phyloP scores from a whole-genome alignment of 2,888 invertebrate genomes.

The Thereva nobilitata region DNA sequence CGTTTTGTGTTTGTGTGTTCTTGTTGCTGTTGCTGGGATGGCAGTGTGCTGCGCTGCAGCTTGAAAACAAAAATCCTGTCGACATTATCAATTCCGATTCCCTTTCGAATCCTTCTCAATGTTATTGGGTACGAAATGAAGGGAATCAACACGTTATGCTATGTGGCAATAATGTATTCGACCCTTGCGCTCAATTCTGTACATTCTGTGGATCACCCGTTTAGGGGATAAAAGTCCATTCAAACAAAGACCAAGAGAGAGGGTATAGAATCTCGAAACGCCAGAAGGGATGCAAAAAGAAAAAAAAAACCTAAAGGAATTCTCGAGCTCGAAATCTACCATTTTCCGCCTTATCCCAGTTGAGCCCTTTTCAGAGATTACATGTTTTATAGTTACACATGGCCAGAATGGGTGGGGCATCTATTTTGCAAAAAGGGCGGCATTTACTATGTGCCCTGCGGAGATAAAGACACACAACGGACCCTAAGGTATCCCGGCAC shows the following conservation, averaged over 20 bases:
- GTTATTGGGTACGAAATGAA: constrained; percentile 33
- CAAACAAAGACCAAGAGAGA: background rate
- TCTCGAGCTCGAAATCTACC: constrained; percentile 8
- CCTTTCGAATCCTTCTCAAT: constrained; percentile 23
- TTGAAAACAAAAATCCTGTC: constrained; percentile 23
- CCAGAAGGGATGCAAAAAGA: background rate
- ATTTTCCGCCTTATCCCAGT: constrained; percentile 18
- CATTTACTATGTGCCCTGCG: constrained; percentile 13
- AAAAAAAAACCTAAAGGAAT: constrained; percentile 6
- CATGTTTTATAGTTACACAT: constrained; percentile 16
- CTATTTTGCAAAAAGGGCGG: constrained; percentile 21
- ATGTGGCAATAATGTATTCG: constrained; percentile 25
- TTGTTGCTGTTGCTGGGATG: constrained; percentile 21
- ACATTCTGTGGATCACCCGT: constrained; percentile 3
- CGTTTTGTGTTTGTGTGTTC: background rate
- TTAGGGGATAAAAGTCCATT: constrained; percentile 13
- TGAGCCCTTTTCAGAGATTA: constrained; percentile 26
- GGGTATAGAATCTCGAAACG: background rate
- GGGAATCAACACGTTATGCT: constrained; percentile 36
- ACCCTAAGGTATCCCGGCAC: background rate
- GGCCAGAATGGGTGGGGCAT: constrained; percentile 20
- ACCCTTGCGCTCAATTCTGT: constrained; percentile 5
- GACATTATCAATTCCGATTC: constrained; percentile 35
- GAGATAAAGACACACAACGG: constrained; percentile 10
- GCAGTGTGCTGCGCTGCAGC: too few species aligned